Conservation (phyloP, 2,113 vertebrate genomes). For the Hoplias malabaricus region DNA sequence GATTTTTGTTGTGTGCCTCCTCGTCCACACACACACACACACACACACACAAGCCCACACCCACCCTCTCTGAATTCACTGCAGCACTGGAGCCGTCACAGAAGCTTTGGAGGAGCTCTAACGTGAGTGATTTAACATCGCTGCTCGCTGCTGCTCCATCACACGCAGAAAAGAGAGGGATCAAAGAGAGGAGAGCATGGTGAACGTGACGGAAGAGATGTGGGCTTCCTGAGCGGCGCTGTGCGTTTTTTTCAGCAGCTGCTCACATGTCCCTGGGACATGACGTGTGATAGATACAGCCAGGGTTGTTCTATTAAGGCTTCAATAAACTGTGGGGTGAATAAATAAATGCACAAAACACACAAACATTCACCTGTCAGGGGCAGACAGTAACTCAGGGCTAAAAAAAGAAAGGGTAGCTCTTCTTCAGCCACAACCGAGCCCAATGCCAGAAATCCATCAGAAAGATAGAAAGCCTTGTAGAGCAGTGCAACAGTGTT, state of each 20-base stretch:
- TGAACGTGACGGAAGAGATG: not conserved
- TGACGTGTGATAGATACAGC: not conserved
- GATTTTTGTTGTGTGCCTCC: too few species aligned
- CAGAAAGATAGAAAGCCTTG: too few species aligned
- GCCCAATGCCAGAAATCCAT: too few species aligned
- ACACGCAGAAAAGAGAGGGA: not conserved
- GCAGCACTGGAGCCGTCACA: slow-evolving; percentile 9
- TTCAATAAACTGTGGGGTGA: not conserved
- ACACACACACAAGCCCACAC: not conserved
- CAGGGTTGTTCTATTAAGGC: not conserved
- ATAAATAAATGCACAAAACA: not conserved
- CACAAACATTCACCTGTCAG: not conserved
- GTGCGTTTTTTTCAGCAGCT: not conserved
- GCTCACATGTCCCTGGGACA: not conserved
- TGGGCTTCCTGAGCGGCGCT: not conserved
- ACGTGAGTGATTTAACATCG: slow-evolving; percentile 16
- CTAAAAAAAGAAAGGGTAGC: too few species aligned
- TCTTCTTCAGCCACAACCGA: too few species aligned
- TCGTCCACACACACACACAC: not conserved
- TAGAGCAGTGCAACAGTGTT: too few species aligned
- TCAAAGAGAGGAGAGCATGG: not conserved
- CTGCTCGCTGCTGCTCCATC: slow-evolving; percentile 6
- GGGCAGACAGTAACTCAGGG: not conserved
- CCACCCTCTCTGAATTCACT: not conserved
- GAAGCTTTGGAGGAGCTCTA: slow-evolving; percentile 24